Evolutionary conservation across 2,113 vertebrate species (phyloP).

Genomic region (Leucosticte australis): DNA sequence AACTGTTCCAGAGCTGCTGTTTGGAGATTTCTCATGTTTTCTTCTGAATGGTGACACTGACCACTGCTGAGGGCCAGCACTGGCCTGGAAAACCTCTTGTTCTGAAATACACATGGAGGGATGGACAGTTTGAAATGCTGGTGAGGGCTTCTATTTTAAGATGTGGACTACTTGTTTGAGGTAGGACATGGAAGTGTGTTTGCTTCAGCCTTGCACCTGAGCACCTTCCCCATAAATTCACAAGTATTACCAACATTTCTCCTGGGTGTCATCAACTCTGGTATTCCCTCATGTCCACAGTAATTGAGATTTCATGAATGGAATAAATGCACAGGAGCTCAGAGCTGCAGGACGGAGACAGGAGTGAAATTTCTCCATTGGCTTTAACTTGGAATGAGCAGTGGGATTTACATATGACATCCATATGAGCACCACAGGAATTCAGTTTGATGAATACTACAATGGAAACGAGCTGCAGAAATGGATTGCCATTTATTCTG

Average conservation of each 20-base stretch:
- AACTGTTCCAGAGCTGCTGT: neutral
- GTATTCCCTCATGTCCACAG: neutral
- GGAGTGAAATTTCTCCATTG: neutral
- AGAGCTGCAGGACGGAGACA: neutral
- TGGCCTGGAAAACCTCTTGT: neutral
- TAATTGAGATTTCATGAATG: neutral
- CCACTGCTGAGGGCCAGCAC: neutral
- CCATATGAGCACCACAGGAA: constrained; percentile 40
- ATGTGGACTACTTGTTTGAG: neutral
- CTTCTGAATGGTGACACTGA: too few relatives aligned
- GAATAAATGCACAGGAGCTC: neutral
- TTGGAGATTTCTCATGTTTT: neutral
- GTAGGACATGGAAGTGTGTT: neutral
- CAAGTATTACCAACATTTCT: fast-evolving
- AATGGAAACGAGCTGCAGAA: neutral
- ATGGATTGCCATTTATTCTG: constrained; percentile 1
- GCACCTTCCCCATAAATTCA: neutral
- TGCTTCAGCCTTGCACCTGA: neutral
- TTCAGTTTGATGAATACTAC: constrained; percentile 26
- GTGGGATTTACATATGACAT: constrained; percentile 40
- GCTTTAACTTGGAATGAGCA: neutral
- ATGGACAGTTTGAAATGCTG: neutral
- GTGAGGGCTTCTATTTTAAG: neutral
- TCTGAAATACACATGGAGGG: neutral
- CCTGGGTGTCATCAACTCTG: neutral